Conservation (phyloP, 2,113 vertebrate species). For the Eclectus roratus region DNA sequence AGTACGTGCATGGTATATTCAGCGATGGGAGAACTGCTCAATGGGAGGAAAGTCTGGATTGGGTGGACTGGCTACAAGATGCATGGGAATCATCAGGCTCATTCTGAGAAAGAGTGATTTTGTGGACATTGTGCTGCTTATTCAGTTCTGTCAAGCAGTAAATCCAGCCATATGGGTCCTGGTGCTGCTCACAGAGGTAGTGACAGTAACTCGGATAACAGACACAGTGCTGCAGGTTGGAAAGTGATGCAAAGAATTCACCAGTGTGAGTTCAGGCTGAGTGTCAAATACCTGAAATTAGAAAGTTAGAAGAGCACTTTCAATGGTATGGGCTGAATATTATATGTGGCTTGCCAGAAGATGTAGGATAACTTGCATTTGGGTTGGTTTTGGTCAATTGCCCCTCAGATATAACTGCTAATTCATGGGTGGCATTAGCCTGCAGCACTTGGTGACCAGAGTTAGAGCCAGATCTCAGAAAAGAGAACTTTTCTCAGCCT, state of each 20-base stretch:
- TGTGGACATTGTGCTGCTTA: background rate
- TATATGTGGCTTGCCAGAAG: background rate
- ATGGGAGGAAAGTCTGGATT: background rate
- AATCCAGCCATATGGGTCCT: background rate
- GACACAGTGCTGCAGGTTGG: background rate
- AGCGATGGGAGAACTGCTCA: background rate
- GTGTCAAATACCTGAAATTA: slow-evolving; percentile 29
- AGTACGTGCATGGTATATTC: background rate
- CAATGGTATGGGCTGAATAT: background rate
- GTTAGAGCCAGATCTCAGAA: background rate
- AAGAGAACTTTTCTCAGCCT: background rate
- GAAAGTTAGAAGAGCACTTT: background rate
- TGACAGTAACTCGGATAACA: slow-evolving; percentile 15
- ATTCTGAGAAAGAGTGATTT: background rate
- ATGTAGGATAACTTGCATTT: background rate
- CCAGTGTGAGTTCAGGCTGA: background rate
- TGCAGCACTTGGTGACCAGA: background rate
- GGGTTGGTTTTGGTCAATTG: background rate
- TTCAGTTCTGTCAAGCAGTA: background rate
- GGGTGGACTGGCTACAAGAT: background rate
- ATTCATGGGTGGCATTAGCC: background rate
- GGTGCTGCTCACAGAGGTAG: background rate
- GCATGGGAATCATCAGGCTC: background rate
- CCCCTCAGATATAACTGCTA: background rate
- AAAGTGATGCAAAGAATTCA: slow-evolving; percentile 15